Evolutionary conservation across 2,113 vertebrate species (phyloP), one percentile per base, ranked within the genome.

Genomic region (Lycaon pictus): DNA sequence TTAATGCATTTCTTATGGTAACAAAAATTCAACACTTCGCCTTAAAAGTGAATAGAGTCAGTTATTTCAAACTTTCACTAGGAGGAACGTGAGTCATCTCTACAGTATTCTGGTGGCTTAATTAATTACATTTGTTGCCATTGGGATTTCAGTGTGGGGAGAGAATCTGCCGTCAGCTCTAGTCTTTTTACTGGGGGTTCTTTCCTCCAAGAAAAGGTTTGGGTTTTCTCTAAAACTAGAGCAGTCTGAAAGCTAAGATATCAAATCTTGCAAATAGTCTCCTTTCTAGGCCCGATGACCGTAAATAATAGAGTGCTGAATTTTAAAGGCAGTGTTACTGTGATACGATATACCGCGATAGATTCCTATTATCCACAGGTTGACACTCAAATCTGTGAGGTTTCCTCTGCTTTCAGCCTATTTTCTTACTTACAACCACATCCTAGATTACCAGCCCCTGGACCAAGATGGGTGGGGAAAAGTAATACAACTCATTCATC

Each of bases 1-100:
- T 17, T 63, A 90, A 93, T 32, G 93, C 81, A 37, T 72, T 97
- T 16, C 76, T 79, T 88, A 67, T 76, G 2, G 1, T 95, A 81
- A 88, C 48, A 92, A 69, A 93, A 77, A 88, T n/a, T n/a, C 90
- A 3, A 0, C n/a, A n/a, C 79, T 74, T 95, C 23, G 55, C 56
- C 86, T 85, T 69, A 65, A 90, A 90, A 74, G 37, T 56, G 83
- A 60, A 48, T 53, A 23, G 51, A 94, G 37, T 79, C 65, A 22
- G 23, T 93, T 95, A 69, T 72, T 95, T 82, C 51, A 72, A 22
- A 67, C 80, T 89, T 69, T 80, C 8, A 11, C 17, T 19, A 32
- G 23, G 56, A 92, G 55, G 88, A 90, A 72, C 20, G 17, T 82
- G 9, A 67, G 37, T 93, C 84, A 43, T 67, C 35, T 35, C 81